A percentile compares a stretch with the other conserved stretches of the same genome.
phyloP scores from a whole-genome alignment of 2,888 invertebrate species.

The Tenthredo mesomela region DNA sequence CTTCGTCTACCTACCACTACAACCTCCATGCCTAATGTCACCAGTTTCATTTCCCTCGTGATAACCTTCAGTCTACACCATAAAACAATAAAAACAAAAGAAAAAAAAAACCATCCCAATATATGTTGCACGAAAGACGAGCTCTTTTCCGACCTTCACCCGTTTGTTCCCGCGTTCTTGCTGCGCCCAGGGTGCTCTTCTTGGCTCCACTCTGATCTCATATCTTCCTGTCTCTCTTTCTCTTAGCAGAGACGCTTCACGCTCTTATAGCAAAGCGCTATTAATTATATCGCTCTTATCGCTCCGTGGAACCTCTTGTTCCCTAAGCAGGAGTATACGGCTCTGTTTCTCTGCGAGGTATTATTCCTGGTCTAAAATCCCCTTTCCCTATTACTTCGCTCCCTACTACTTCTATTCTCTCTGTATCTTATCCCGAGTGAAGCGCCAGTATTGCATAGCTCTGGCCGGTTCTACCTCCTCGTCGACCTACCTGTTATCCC shows the following conservation, averaged over 20 bases:
- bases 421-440: not conserved
- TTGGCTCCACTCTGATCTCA: not conserved
- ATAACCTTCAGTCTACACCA: not conserved
- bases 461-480: not conserved
- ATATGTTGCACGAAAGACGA: not conserved
- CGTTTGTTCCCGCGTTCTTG: constrained; percentile 22
- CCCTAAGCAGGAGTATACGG: constrained; percentile 30
- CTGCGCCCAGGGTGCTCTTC: constrained; percentile 40
- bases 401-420: constrained; percentile 16
- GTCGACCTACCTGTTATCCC: constrained; percentile 57
- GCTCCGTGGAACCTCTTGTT: not conserved
- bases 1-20: not conserved
- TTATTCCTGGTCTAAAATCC: not conserved
- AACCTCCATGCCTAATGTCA: not conserved
- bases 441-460: constrained; percentile 28
- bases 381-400: not conserved
- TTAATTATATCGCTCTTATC: constrained; percentile 43
- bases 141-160: constrained; percentile 15
- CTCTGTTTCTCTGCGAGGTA: constrained; percentile 21
- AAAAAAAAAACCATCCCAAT: not conserved
- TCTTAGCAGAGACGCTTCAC: constrained; percentile 13
- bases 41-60: constrained; percentile 11
- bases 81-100: not conserved
- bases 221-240: constrained; percentile 16
- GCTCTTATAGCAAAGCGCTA: constrained; percentile 18